These are phyloP conservation scores for Syrmaticus mikado DNA, from an alignment of 2,113 vertebrate species.

Conservation along the genomic window DNA sequence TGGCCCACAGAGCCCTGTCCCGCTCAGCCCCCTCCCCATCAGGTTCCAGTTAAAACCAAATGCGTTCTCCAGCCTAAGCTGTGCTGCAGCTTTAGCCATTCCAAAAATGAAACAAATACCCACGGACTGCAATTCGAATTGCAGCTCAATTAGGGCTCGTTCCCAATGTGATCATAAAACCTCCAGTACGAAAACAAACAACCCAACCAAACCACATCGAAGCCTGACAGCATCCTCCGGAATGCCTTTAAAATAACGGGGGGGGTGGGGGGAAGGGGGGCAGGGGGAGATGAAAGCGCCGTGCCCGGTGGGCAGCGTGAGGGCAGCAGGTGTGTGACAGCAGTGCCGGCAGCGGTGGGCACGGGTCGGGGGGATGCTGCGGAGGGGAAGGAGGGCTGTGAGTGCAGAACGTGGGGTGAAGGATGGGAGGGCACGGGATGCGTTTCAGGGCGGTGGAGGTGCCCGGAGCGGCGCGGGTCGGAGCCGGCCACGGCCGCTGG, in stretches of 20 bases:
- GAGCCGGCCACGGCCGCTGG: conserved; percentile 68
- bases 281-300: conserved; percentile 33
- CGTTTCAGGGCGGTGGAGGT: not conserved
- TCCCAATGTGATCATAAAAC: conserved; percentile 71
- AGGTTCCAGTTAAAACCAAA: conserved; percentile 64
- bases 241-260: conserved; percentile 69
- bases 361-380: rapidly evolving
- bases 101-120: conserved; percentile 71
- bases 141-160: conserved; percentile 71
- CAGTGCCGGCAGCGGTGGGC: rapidly evolving
- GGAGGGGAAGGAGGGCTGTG: not conserved
- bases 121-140: conserved; percentile 62
- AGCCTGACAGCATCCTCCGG: conserved; percentile 64
- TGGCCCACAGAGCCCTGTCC: not conserved
- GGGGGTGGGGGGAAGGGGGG: not conserved
- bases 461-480: not conserved
- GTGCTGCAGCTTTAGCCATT: conserved; percentile 32
- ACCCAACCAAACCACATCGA: conserved; percentile 68
- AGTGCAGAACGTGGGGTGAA: not conserved
- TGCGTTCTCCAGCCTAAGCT: conserved; percentile 40
- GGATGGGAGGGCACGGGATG: not conserved
- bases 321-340: conserved; percentile 11
- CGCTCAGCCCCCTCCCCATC: conserved; percentile 34
- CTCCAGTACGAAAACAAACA: conserved; percentile 71
- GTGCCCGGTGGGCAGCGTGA: not conserved